Base-by-base conservation (phyloP, 2,113 vertebrate species). In the Microcebus jonahi region DNA sequence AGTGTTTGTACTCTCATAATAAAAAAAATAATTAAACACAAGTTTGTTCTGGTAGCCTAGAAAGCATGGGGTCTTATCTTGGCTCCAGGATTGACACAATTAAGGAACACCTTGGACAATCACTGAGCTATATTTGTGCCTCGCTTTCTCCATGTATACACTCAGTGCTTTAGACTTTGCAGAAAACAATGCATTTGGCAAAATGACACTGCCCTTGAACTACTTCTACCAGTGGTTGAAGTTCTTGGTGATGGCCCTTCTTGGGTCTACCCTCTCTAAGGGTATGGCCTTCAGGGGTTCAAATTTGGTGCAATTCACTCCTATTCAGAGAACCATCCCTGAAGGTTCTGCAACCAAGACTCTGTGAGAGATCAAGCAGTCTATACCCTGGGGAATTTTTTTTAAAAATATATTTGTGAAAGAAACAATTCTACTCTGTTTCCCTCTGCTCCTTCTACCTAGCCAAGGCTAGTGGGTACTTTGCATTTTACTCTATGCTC, bases 401-500 rank as follows among this genome's bases (percentile, higher is more conserved):
- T 42, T 36, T 48, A 10, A 48, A 4, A 68, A 53, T 39, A 75
- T 67, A 34, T 50, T 76, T 15, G 29, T 63, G 50, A 50, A 71
- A 90, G 77, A 50, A 92, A 82, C 55, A 94, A 67, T 57, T 75
- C 65, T 21, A 3, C 61, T 93, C 55, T 86, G 6, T 42, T 82
- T 92, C 14, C 18, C 25, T 68, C 88, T 83, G 71, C 63, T 93
- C 34, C 55, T 95, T 29, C 42, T 57, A 90, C 42, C 76, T 89
- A 75, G 91, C 81, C 73, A 63, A 70, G 83, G 53, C 4, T 1
- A 70, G 18, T 13, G 45, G 23, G 17, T 89, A 34, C 31, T 91
- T 88, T 94, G 36, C 75, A 55, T 88, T 94, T 94, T 76, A 93
- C 13, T 91, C 71, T 34, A 23, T 50, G 53, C 10, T 63, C 29